Percentiles rank a stretch among this genome's conserved stretches.
phyloP scores from a whole-genome alignment of 2,797 vertebrate species.

The Nyctalus aviator region DNA sequence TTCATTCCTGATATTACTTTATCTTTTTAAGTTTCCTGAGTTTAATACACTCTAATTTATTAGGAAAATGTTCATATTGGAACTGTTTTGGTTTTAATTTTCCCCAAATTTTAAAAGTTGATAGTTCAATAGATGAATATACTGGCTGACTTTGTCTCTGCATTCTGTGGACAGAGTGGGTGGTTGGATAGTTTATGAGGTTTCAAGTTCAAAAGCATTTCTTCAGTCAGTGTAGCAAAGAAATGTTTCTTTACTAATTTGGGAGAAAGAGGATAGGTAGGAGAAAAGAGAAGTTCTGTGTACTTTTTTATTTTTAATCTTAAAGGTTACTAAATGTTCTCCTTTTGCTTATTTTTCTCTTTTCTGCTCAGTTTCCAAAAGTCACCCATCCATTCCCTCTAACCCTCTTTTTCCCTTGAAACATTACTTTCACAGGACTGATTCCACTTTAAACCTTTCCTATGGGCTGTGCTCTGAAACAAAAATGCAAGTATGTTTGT shows the following conservation, averaged over 20 bases:
- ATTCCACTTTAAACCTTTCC: background rate
- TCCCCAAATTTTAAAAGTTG: background rate
- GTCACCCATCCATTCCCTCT: background rate
- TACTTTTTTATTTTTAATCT: background rate
- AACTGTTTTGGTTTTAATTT: background rate
- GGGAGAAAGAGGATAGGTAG: background rate
- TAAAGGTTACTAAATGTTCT: background rate
- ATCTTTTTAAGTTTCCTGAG: background rate
- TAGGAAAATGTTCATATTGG: background rate
- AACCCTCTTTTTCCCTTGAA: background rate
- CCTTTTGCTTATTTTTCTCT: background rate
- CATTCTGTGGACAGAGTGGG: background rate
- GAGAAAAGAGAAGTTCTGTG: background rate
- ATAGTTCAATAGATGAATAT: background rate
- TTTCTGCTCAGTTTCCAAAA: constrained; percentile 33
- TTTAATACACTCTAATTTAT: background rate
- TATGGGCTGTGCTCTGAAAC: background rate
- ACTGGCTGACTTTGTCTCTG: background rate
- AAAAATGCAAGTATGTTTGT: background rate
- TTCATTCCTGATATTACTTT: background rate
- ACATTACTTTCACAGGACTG: background rate
- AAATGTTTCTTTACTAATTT: background rate
- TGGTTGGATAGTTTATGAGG: background rate
- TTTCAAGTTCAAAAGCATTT: background rate
- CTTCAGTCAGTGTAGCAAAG: background rate